Percentiles rank a stretch among this genome's conserved stretches.
Conservation (phyloP, 1,140 invertebrate genomes). For the Galendromus occidentalis region DNA sequence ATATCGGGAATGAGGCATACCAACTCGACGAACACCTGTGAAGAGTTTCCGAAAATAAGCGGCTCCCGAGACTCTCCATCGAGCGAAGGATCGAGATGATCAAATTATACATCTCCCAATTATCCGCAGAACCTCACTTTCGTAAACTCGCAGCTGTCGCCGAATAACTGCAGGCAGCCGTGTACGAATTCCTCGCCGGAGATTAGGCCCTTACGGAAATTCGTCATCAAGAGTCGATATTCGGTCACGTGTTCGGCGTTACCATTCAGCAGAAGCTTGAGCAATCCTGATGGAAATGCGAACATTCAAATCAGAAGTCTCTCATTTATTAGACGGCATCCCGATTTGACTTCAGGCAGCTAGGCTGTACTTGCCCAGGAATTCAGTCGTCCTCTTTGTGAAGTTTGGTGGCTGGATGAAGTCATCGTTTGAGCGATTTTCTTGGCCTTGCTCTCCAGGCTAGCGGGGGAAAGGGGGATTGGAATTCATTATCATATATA, state of each 20-base stretch:
- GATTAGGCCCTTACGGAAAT: background rate
- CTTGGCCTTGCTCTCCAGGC: background rate
- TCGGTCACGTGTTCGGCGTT: background rate
- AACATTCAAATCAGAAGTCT: no score
- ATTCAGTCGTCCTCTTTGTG: background rate
- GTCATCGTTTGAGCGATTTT: background rate
- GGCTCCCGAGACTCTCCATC: no score
- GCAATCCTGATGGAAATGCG: background rate
- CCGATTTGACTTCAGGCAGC: background rate
- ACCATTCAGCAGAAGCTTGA: background rate
- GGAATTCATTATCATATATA: no score
- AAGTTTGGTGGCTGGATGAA: background rate
- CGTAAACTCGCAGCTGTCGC: background rate
- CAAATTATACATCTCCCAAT: no score
- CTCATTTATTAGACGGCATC: no score
- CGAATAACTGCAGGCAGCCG: background rate
- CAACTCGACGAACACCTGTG: background rate
- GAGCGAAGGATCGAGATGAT: no score
- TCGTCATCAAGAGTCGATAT: background rate
- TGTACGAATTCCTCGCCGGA: background rate
- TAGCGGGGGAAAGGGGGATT: no score
- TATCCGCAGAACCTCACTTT: background rate
- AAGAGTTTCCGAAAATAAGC: background rate
- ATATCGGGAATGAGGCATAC: constrained; percentile 1
- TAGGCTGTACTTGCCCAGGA: background rate